phyloP scores from a whole-genome alignment of 2,113 vertebrate genomes.

The Chionis minor region DNA sequence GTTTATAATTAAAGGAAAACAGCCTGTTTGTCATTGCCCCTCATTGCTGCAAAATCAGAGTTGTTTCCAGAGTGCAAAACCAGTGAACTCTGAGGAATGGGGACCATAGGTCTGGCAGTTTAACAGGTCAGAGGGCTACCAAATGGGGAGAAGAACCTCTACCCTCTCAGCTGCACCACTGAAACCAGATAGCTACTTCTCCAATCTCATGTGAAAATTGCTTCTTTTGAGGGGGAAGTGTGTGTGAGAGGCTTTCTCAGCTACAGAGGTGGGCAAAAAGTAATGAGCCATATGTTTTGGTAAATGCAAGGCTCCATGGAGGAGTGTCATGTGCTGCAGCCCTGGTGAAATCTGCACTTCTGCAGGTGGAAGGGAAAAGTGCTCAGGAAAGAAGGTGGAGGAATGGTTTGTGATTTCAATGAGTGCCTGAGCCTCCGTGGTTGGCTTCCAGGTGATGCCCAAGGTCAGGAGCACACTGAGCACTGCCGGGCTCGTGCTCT shows the following conservation, averaged over 20 bases:
- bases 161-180: background rate
- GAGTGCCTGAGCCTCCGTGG: fast-evolving
- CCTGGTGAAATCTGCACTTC: background rate
- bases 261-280: background rate
- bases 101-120: background rate
- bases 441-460: background rate
- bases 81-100: background rate
- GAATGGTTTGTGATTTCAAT: background rate
- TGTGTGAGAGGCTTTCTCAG: fast-evolving
- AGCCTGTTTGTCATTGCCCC: background rate
- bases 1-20: background rate
- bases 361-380: background rate
- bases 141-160: background rate
- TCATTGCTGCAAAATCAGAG: fast-evolving
- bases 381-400: background rate
- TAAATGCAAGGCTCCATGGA: background rate
- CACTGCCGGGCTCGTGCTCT: background rate
- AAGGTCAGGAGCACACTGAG: background rate
- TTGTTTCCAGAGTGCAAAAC: background rate
- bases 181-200: background rate
- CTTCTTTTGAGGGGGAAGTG: background rate
- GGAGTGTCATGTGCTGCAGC: background rate
- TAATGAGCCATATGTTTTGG: background rate
- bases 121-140: background rate
- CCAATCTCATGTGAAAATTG: background rate